Evolutionary conservation across 2,113 vertebrate genomes (phyloP), one percentile per base, ranked within the genome.

Genomic region (Synodontis membranacea): DNA sequence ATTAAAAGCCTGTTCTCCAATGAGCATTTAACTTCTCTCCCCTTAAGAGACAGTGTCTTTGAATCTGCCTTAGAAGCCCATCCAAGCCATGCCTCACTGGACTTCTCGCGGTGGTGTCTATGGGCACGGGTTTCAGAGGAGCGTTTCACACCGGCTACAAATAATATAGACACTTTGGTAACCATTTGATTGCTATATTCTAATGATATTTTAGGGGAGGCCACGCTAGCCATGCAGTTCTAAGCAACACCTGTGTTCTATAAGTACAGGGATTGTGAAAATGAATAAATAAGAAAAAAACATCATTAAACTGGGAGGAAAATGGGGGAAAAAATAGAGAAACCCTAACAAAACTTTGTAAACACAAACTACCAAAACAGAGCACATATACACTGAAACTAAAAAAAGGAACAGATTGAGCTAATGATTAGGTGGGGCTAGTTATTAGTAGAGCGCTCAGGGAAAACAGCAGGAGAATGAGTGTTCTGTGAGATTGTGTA

Each of bases 401-500:
- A 82, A 62, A 62, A 62, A 62, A 39, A 44, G 56, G 37, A 60
- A 64, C 37, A 44, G 56, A 39, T n/a, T 44, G 7, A 15, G n/a
- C 7, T 82, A 62, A 82, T 82, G 25, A 62, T 64, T 21, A 62
- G 39, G 39, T 44, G 56, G 56, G 17, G 25, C 23, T 82, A 39
- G 52, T 12, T 14, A 8, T n/a, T 44, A 82, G 14, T 19, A 62
- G 39, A 46, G 37, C 4, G 4, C 56, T 46, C 80, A 62, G 21
- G 37, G 46, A 2, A 42, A 23, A 8, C 25, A 8, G 58, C 37
- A 42, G 54, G 5, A 58, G n/a, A 80, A 80, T 25, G 80, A 46
- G n/a, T 82, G 80, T 46, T 82, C 62, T 82, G 58, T 62, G 4
- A 54, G 34, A 23, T 80, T 80, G 76, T 80, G 19, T 80, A 25